These are phyloP conservation scores for Coranthus polyacanthus DNA, from an alignment of 2,797 vertebrate genomes.

Conservation along the genomic window DNA sequence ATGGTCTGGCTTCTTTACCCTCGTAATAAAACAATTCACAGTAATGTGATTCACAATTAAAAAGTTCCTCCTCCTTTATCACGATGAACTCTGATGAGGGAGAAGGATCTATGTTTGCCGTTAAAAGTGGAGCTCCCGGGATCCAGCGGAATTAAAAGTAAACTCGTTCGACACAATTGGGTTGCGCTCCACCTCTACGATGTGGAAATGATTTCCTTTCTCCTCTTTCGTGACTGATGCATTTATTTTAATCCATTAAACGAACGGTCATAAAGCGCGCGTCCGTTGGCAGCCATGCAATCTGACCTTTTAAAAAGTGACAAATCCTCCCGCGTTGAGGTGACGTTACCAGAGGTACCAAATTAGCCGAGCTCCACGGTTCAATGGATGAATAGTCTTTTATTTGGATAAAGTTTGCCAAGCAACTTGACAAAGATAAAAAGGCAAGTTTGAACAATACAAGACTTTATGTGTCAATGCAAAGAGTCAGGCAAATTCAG, in stretches of 20 bases:
- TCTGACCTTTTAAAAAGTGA: not conserved
- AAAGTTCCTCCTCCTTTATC: slow-evolving; percentile 46
- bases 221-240: too few relatives aligned
- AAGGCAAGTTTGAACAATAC: slow-evolving; percentile 77
- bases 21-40: slow-evolving; percentile 55
- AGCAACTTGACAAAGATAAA: slow-evolving; percentile 76
- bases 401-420: slow-evolving; percentile 78
- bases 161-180: not conserved
- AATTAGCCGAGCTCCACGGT: too few relatives aligned
- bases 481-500: slow-evolving; percentile 63
- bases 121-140: slow-evolving; percentile 23
- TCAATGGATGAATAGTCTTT: slow-evolving; percentile 69
- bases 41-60: slow-evolving; percentile 41
- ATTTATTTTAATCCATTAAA: too few relatives aligned
- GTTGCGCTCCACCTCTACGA: too few relatives aligned
- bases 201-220: too few relatives aligned
- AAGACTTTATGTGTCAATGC: slow-evolving; percentile 71
- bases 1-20: slow-evolving; percentile 51
- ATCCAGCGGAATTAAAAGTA: slow-evolving; percentile 12
- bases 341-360: too few relatives aligned
- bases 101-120: slow-evolving; percentile 7
- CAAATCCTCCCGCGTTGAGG: too few relatives aligned
- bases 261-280: too few relatives aligned
- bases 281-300: not conserved
- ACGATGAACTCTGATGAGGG: slow-evolving; percentile 16